Evolutionary conservation across 2,888 invertebrate genomes (phyloP), one percentile per base, ranked within the genome.

Genomic region (Dolichopus griseipennis): DNA sequence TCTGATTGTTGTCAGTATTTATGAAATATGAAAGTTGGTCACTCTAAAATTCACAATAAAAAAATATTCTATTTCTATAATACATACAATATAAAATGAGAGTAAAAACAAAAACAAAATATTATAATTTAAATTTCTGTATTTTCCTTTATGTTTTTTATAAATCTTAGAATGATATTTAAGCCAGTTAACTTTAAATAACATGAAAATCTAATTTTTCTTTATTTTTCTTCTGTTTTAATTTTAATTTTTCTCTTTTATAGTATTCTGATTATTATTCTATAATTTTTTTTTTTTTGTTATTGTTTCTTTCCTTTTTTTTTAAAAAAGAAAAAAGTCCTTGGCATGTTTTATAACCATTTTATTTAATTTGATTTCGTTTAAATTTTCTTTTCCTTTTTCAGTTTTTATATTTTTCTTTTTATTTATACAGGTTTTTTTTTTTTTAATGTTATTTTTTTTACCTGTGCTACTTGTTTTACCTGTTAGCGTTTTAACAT

Each of bases 261-360:
- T 27, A 27, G 27, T 27, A 5, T 27, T 27, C 5, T 27, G 27
- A 27, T 27, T 4, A 27, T 27, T 27, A 4, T 27, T 27, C 3
- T 5, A 27, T 27, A n/a, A n/a, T n/a, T n/a, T n/a, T n/a, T n/a
- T n/a, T n/a, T n/a, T n/a, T n/a, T n/a, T n/a, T n/a, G n/a, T n/a
- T n/a, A n/a, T n/a, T n/a, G n/a, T n/a, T n/a, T n/a, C n/a, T n/a
- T 27, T 27, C 41, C 1, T 41, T 41, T 41, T 41, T 41, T 41
- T n/a, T n/a, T n/a, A n/a, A n/a, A n/a, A n/a, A n/a, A n/a, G n/a
- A n/a, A 7, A 52, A 52, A 52, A 27, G 27, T 52, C 52, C 52
- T 52, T 52, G 52, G 52, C 52, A 52, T 52, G 52, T 52, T 52
- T 52, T 52, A 52, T 52, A 52, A 52, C 52, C 52, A 52, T 52